Evolutionary conservation across 2,888 invertebrate species (phyloP), one percentile per base, ranked within the genome.

Genomic region (Uloborus plumipes): DNA sequence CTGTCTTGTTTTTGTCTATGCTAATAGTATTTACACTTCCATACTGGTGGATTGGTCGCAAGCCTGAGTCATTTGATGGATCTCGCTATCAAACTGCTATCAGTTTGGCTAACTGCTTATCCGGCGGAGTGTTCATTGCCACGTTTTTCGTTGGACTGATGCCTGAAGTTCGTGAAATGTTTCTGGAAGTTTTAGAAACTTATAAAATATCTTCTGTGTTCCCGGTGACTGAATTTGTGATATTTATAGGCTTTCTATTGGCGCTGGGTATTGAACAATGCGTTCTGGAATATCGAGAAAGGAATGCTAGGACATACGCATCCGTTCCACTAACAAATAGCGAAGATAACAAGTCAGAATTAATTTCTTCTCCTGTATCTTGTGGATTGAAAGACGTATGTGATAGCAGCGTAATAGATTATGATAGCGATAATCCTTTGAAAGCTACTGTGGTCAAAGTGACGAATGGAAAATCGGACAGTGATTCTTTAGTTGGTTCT

Each of bases 91-190:
- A 85, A 22, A 59, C 78, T 6, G 75, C 58, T 11, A 47, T 86
- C 15, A 83, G 85, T n/a, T 53, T 86, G 22, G 86, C 86, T 39
- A 88, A 88, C 78, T 88, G 89, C 73, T 87, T 89, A 55, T 87
- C 88, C 0, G 89, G 89, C 1, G 89, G 89, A 0, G 88, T 89
- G 1, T 89, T 89, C 82, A 86, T 89, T 1, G 88, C 88, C 0
- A 88, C 88, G 0, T 88, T 87, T 70, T 86, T 89, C 47, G 85
- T 89, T 1, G 87, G 88, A 58, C 85, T 89, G 4, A 83, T 89
- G 51, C 88, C 88, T 7, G 89, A 89, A 85, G 88, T 88, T 0
- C 75, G 87, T 16, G 86, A 86, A 22, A 85, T 86, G 59, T 85
- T 88, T 76, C 78, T 85, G 14, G 80, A 73, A 7, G 72, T 86